phyloP scores from a whole-genome alignment of 2,797 vertebrate species.

The Bovichtus diacanthus region DNA sequence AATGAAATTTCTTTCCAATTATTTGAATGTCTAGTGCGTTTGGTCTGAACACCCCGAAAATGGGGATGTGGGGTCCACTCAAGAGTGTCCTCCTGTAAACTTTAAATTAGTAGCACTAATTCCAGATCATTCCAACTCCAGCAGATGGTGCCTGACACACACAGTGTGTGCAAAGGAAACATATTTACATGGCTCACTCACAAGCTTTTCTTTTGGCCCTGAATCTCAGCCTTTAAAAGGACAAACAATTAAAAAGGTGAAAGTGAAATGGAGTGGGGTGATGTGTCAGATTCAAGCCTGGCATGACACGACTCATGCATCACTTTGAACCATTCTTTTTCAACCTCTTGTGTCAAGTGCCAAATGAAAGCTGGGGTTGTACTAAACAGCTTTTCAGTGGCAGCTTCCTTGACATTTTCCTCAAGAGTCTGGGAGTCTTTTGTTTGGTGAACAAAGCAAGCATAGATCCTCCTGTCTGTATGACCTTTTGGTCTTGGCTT shows the following conservation, averaged over 20 bases:
- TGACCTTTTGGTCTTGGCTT: conserved; percentile 68
- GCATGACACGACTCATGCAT: conserved; percentile 16
- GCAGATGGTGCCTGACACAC: conserved; percentile 57
- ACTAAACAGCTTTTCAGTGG: conserved; percentile 38
- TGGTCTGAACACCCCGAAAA: conserved; percentile 32
- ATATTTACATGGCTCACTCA: conserved; percentile 14
- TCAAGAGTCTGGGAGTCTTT: conserved; percentile 49
- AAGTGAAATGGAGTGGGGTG: conserved; percentile 37
- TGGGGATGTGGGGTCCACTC: conserved; percentile 7
- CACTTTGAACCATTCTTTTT: conserved; percentile 23
- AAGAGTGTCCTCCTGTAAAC: conserved; percentile 24
- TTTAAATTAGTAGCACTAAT: conserved; percentile 32
- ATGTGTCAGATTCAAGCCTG: conserved; percentile 13
- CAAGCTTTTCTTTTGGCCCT: neutral
- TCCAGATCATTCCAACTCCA: conserved; percentile 38
- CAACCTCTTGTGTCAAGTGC: conserved; percentile 40
- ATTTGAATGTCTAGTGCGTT: conserved; percentile 28
- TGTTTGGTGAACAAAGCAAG: conserved; percentile 59
- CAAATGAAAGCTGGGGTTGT: conserved; percentile 35
- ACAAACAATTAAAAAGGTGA: conserved; percentile 39
- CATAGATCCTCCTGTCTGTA: conserved; percentile 37
- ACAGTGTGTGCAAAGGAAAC: conserved; percentile 36
- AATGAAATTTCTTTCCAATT: conserved; percentile 44
- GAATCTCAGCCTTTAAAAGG: conserved; percentile 27
- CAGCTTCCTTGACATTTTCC: conserved; percentile 69